phyloP scores from a whole-genome alignment of 2,113 vertebrate species.

The Paraplagusia blochii region DNA sequence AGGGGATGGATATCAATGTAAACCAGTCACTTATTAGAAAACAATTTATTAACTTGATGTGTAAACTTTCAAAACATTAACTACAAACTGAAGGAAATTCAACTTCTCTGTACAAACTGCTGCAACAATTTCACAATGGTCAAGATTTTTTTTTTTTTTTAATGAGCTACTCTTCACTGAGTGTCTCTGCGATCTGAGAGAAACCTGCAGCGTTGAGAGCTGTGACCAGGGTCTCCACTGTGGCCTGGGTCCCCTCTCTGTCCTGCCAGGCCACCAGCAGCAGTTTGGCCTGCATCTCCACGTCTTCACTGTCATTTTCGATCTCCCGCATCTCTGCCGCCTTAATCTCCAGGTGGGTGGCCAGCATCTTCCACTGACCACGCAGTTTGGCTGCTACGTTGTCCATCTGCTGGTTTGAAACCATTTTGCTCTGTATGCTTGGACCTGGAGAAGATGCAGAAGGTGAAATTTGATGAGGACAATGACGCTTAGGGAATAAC shows the following conservation, averaged over 20 bases:
- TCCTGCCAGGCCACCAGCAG: slow-evolving; percentile 97
- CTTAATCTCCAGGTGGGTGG: slow-evolving; percentile 89
- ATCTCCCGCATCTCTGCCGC: slow-evolving; percentile 90
- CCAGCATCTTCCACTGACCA: slow-evolving; percentile 86
- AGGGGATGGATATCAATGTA: too few relatives aligned
- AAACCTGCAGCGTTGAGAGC: slow-evolving; percentile 84
- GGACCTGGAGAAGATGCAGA: slow-evolving; percentile 77
- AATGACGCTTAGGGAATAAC: too few relatives aligned
- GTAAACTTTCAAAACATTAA: slow-evolving; percentile 18
- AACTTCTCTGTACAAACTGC: slow-evolving; percentile 37
- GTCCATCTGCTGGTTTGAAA: slow-evolving; percentile 90
- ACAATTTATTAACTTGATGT: slow-evolving; percentile 56
- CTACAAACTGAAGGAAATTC: slow-evolving; percentile 47
- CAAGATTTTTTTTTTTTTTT: not conserved
- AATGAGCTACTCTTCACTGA: slow-evolving; percentile 68
- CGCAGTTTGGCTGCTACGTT: slow-evolving; percentile 85
- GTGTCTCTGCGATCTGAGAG: slow-evolving; percentile 80
- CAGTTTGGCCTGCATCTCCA: slow-evolving; percentile 92
- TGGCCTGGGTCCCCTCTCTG: slow-evolving; percentile 86
- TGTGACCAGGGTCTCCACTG: slow-evolving; percentile 78
- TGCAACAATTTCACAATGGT: slow-evolving; percentile 3
- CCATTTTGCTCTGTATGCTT: slow-evolving; percentile 85
- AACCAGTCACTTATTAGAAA: not conserved
- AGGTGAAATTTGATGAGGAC: too few relatives aligned
- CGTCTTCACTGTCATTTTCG: slow-evolving; percentile 88